phyloP scores from a whole-genome alignment of 2,113 vertebrate species.

The Nymphicus hollandicus region DNA sequence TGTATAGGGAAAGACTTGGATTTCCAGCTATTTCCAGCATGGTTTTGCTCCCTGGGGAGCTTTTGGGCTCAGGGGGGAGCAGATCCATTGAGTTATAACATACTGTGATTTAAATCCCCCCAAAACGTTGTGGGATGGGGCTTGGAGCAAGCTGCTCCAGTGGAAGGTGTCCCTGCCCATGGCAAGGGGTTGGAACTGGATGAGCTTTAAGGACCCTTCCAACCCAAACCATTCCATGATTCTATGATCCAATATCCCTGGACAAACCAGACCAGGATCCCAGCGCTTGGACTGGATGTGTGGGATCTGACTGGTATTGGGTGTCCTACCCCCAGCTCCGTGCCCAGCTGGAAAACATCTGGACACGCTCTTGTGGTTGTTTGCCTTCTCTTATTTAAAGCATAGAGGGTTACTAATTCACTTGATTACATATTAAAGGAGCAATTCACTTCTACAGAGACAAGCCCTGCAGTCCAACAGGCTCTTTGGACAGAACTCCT shows the following conservation, averaged over 20 bases:
- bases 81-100: neutral
- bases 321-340: neutral
- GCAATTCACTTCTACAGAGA: neutral
- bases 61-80: neutral
- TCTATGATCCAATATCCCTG: neutral
- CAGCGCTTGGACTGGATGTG: rapidly evolving
- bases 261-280: neutral
- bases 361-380: neutral
- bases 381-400: neutral
- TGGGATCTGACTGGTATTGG: neutral
- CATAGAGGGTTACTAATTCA: neutral
- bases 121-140: rapidly evolving
- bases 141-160: neutral
- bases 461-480: neutral
- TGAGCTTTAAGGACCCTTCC: neutral
- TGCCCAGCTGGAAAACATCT: neutral
- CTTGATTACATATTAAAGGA: neutral
- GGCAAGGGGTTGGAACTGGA: neutral
- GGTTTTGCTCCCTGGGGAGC: neutral
- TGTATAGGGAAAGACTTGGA: rapidly evolving
- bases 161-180: neutral
- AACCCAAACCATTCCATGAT: neutral
- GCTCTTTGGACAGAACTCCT: neutral
- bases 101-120: neutral
- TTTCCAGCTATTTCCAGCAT: neutral